Base-by-base conservation (phyloP, 2,797 vertebrate species). In the Acanthiza pusilla region DNA sequence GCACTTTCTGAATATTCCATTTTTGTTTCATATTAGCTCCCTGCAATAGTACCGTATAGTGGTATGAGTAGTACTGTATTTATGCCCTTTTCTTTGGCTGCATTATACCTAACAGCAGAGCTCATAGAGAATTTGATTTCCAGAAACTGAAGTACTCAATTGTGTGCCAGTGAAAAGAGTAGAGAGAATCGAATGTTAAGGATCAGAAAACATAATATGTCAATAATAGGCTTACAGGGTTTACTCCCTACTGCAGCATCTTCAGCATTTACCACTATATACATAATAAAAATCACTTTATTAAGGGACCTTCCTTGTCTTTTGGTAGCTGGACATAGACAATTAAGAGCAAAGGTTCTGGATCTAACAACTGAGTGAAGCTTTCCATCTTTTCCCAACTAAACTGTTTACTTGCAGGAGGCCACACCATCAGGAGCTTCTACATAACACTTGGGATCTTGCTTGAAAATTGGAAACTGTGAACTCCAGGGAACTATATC, bases 391-490 rank as follows among this genome's bases (percentile, higher is more conserved):
- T 48, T 30, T 65, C 54, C 58, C 62, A 65, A n/a, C 65, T 16
- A 68, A 67, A 65, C 10, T 1, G 0, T 4, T 91, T 47, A 75
- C n/a, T 40, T n/a, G 15, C 13, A 13, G 58, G 23, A 91, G 19
- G 22, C 21, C 43, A 45, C 27, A 63, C 54, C 16, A 27, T 81
- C 34, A 30, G 29, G 19, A 65, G 2, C 16, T 48, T 82, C 32
- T n/a, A n/a, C 0, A 0, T 30, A 80, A 80, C 0, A 0, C 72
- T 80, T 5, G 0, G 26, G 29, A 42, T 77, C 80, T 60, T 10
- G 3, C 3, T 5, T 53, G 45, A 74, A 71, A 60, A 47, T 63
- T 80, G 29, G 42, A 76, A 85, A 63, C 43, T 16, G 7, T 63
- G 17, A 89, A 62, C 67, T 75, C 34, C 2, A 2, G 21, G 48